A percentile compares a stretch with the other conserved stretches of the same genome.
Conservation (phyloP, 2,797 vertebrate genomes). For the Alauda arvensis region DNA sequence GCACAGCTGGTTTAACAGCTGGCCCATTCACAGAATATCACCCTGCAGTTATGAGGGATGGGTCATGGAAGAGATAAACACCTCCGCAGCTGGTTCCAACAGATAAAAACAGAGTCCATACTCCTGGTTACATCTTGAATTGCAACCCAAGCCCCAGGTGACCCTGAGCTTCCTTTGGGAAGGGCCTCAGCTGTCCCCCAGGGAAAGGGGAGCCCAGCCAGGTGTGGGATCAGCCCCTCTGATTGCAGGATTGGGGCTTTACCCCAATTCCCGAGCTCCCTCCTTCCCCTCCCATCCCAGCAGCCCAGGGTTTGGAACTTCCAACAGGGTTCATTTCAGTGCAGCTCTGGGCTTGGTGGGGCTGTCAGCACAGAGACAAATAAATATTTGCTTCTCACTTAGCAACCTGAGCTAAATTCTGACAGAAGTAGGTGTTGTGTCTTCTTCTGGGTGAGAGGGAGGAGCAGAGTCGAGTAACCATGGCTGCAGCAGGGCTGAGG, state of each 20-base stretch:
- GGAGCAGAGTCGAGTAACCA: background rate
- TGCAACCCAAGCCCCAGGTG: too few species aligned
- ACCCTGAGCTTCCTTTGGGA: too few species aligned
- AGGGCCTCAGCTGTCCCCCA: background rate
- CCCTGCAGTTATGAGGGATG: too few species aligned
- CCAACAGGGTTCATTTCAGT: background rate
- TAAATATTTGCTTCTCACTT: background rate
- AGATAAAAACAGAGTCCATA: too few species aligned
- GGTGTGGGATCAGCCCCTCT: background rate
- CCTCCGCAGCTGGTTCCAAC: too few species aligned
- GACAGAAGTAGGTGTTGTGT: slow-evolving; percentile 12
- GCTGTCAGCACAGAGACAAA: background rate
- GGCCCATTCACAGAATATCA: too few species aligned
- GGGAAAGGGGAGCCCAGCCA: background rate
- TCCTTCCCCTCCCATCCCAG: background rate
- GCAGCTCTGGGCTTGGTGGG: background rate
- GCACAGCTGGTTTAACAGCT: too few species aligned
- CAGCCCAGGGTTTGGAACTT: background rate
- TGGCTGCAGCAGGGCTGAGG: background rate
- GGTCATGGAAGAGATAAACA: too few species aligned
- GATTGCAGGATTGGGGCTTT: background rate
- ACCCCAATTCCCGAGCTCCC: background rate
- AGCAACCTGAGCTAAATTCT: slow-evolving; percentile 41
- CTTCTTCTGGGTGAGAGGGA: background rate
- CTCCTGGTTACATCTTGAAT: too few species aligned